Evolutionary conservation across 1,140 invertebrate genomes (phyloP), one percentile per base, ranked within the genome.

Genomic region (Idris sp.): DNA sequence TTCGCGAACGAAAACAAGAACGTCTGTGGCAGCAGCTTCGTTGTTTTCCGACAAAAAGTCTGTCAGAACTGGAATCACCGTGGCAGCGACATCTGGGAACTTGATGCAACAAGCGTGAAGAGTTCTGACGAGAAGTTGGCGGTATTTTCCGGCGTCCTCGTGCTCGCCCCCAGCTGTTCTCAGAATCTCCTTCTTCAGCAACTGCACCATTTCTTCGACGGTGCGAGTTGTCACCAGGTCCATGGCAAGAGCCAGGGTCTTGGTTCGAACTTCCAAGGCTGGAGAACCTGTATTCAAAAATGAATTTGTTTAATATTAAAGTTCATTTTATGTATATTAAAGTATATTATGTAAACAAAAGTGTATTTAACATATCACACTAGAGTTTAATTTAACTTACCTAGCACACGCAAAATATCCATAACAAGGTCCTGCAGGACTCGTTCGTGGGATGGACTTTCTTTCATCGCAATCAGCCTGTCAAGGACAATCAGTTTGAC

Each of bases 401-500:
- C 92, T 28, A 99, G 88, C 15, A 99, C 97, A 26, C 98, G 89
- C 35, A 99, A 89, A 77, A 99, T 95, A 89, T 99, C 98, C 98
- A 99, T 99, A 8, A 99, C 97, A 25, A 99, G 89, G 81, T 98
- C 97, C 87, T 98, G 97, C 56, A 99, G 90, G 0, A 99, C 96
- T 83, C 96, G 91, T 83, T 98, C 96, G 82, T 97, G 95, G 36
- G 92, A 91, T 14, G 96, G 93, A 80, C 92, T 92, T 35, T 96
- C 95, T 76, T 94, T 94, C 80, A 99, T 90, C 1, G 94, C 93
- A 77, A 98, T 94, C 44, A 99, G 89, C 38, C 97, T 92, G 83
- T 99, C 98, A 59, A 99, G 89, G 1, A 99, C 98, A 79, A 99
- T 99, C 36, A 99, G 89, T 88, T 99, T 99, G 0, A 99, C 98